Evolutionary conservation across 2,797 vertebrate genomes (phyloP).

Genomic region (Sebastes variabilis): DNA sequence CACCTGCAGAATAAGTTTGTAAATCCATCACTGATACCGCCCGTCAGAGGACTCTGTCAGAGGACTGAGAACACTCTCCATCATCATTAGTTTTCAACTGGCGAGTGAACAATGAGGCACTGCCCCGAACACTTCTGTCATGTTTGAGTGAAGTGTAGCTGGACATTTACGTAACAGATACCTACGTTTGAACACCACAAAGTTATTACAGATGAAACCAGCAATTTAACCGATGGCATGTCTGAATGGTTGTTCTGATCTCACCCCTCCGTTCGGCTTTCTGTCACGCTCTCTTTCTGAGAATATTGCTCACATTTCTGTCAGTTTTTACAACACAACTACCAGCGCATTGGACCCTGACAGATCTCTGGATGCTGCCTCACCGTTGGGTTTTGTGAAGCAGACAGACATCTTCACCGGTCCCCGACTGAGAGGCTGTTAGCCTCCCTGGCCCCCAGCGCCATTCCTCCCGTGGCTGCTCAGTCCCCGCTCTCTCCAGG

Average conservation of each 20-base stretch:
- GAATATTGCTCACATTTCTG: not conserved
- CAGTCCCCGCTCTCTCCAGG: conserved; percentile 37
- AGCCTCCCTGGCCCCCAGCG: conserved; percentile 51
- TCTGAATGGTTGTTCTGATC: not conserved
- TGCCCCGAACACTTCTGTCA: not conserved
- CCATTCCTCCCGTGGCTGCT: conserved; percentile 46
- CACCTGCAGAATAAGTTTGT: conserved; percentile 1
- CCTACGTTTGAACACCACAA: not conserved
- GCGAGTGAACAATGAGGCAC: not conserved
- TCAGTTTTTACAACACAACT: conserved; percentile 5
- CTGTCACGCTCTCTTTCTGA: not conserved
- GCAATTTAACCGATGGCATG: not conserved
- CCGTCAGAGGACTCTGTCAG: not conserved
- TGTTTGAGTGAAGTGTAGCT: not conserved
- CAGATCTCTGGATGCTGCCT: conserved; percentile 17
- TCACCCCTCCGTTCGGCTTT: not conserved
- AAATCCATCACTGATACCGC: not conserved
- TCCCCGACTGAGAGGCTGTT: conserved; percentile 68
- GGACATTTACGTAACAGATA: not conserved
- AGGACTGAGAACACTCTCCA: not conserved
- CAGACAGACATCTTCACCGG: conserved; percentile 53
- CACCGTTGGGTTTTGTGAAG: conserved; percentile 28
- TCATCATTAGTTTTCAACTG: not conserved
- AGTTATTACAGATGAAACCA: not conserved
- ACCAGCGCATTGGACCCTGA: not conserved